Conservation (phyloP, 1,140 invertebrate genomes). For the Hesperophylax magnus region DNA sequence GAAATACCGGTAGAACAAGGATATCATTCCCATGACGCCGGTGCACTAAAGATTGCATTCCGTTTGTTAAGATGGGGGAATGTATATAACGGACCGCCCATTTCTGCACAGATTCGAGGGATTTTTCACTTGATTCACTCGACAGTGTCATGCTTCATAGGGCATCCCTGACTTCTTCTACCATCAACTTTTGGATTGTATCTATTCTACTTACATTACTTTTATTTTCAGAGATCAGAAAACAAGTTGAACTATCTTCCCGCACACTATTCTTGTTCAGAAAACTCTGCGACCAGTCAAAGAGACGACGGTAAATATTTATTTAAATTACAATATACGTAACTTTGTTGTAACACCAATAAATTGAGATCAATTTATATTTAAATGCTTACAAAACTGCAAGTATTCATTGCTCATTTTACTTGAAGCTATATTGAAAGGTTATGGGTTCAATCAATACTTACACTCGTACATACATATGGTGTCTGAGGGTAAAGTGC, state of each 20-base stretch:
- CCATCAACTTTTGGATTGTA: too few species aligned
- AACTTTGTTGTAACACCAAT: background rate
- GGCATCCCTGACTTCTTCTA: too few species aligned
- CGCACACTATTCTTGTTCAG: background rate
- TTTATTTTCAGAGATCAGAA: background rate
- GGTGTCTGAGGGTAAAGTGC: background rate
- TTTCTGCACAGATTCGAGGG: background rate
- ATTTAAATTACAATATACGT: background rate
- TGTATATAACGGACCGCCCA: too few species aligned
- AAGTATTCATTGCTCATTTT: too few species aligned
- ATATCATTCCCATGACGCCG: too few species aligned
- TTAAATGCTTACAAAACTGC: background rate
- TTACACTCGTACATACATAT: background rate
- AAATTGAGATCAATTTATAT: background rate
- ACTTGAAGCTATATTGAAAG: background rate
- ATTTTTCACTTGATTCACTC: background rate
- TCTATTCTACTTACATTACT: background rate
- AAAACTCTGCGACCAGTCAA: background rate
- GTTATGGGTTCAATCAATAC: too few species aligned
- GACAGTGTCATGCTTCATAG: background rate
- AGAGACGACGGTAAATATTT: constrained; percentile 21
- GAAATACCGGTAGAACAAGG: too few species aligned
- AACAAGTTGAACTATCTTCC: background rate
- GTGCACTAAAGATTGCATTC: too few species aligned
- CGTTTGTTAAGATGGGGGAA: too few species aligned